Evolutionary conservation across 2,113 vertebrate species (phyloP), one percentile per base, ranked within the genome.

Genomic region (Cryptomyrus ogoouensis): DNA sequence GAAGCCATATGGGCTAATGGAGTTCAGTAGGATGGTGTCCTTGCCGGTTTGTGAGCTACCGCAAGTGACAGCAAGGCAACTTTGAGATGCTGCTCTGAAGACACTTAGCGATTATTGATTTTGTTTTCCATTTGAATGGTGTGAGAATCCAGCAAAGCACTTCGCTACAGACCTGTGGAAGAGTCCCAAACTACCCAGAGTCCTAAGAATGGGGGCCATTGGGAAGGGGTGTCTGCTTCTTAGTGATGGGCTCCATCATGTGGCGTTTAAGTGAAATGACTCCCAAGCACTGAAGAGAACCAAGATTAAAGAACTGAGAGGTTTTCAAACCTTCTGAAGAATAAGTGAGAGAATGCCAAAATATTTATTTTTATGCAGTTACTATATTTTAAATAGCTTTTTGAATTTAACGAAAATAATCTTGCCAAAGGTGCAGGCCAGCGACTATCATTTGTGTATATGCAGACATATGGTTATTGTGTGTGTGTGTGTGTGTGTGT

Each of bases 361-460:
- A 99, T 98, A 97, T 99, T 99, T 99, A 99, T 99, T 99, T 99
- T 99, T 99, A 99, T 99, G 98, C 98, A 97, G 98, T 97, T 97
- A 98, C 96, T 98, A 97, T 99, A 99, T 99, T 99, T 99, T 99
- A 98, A 98, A 98, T 98, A 98, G 98, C 97, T 97, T 96, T 80
- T 97, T 96, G 95, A 95, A 97, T 97, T 95, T 97, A 97, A 97
- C 95, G 17, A 98, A 98, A 97, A 97, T 98, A 97, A 98, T 99
- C 96, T 98, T 98, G 97, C 98, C 98, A 99, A 99, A 98, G 97
- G 97, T 97, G 97, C 96, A 94, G 96, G 94, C 95, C 24, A 58
- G 52, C 80, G 21, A 44, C 42, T 47, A 84, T 83, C 19, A 31
- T 47, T 15, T 89, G 47, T 83, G 53, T 89, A 35, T 87, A 53